phyloP scores from a whole-genome alignment of 1,140 invertebrate species.

The Drosophila simulans region DNA sequence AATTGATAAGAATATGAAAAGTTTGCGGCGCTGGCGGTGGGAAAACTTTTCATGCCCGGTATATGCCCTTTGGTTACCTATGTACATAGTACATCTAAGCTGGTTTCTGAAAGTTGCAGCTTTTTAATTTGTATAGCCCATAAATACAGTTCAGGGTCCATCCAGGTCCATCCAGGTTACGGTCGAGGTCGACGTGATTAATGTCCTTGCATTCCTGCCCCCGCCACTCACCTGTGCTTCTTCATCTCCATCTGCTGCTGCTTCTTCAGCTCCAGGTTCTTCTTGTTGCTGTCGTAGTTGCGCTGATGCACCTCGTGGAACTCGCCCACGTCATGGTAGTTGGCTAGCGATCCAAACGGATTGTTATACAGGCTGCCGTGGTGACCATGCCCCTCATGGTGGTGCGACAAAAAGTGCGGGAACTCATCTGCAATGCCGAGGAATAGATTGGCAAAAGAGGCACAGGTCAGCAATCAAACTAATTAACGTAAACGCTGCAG shows the following conservation, averaged over 20 bases:
- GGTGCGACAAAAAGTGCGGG: conserved; percentile 72
- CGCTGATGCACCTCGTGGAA: conserved; percentile 80
- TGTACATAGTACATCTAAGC: conserved; percentile 23
- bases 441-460: background rate
- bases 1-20: conserved; percentile 83
- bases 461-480: conserved; percentile 41
- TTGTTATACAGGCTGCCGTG: conserved; percentile 77
- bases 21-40: conserved; percentile 46
- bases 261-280: conserved; percentile 73
- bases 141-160: conserved; percentile 58
- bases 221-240: conserved; percentile 72
- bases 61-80: background rate
- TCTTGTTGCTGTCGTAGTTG: conserved; percentile 74
- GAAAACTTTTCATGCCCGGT: conserved; percentile 46
- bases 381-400: conserved; percentile 77
- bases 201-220: conserved; percentile 20
- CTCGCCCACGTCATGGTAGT: conserved; percentile 78
- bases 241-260: conserved; percentile 78
- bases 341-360: conserved; percentile 77
- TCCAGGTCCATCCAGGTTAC: conserved; percentile 5
- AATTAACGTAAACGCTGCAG: conserved; percentile 64
- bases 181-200: conserved; percentile 36
- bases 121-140: conserved; percentile 71
- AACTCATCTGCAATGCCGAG: conserved; percentile 70
- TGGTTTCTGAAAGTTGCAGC: conserved; percentile 53